Base-by-base conservation (phyloP, 2,113 vertebrate genomes). In the Spizaetus ornatus region DNA sequence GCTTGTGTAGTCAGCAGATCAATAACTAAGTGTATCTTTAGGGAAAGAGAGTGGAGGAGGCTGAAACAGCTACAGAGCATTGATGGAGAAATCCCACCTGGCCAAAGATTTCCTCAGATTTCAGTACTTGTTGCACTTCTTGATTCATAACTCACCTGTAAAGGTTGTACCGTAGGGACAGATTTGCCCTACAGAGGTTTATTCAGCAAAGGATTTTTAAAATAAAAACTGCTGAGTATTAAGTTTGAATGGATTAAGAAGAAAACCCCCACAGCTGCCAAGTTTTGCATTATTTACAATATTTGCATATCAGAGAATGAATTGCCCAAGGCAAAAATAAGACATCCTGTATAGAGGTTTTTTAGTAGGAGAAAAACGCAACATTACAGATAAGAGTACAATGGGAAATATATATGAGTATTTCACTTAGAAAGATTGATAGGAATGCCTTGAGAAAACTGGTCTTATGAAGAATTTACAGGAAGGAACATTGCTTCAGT, bases 201-300 rank as follows among this genome's bases (percentile, higher is more conserved):
- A 43, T 87, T 71, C 77, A 86, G 23, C 27, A 73, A 56, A 88
- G 10, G 9, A 48, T 48, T 91, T 87, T 70, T 32, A 53, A 78
- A 70, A 73, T 9, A 22, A 59, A 88, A 86, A 29, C 9, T 79
- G 34, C 32, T 69, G 26, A 92, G 14, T 48, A 38, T 69, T 58
- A 61, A 61, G 6, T 79, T 84, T 69, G 40, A 91, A 61, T 43
- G 15, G 55, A 63, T 67, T 34, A 55, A 65, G 73, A 42, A 12
- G 55, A 53, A 77, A 48, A 3, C 1, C 1, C 15, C 10, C 29
- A 25, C 11, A 50, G 31, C 19, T 66, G 38, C 40, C 48, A 86
- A 53, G 45, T 88, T 96, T 80, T 91, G 23, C 58, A 83, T 92
- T 89, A 94, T 93, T 86, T 84, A 95, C 48, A 84, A 22, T 72